Conservation (phyloP, 2,797 vertebrate species). For the Anabas testudineus region DNA sequence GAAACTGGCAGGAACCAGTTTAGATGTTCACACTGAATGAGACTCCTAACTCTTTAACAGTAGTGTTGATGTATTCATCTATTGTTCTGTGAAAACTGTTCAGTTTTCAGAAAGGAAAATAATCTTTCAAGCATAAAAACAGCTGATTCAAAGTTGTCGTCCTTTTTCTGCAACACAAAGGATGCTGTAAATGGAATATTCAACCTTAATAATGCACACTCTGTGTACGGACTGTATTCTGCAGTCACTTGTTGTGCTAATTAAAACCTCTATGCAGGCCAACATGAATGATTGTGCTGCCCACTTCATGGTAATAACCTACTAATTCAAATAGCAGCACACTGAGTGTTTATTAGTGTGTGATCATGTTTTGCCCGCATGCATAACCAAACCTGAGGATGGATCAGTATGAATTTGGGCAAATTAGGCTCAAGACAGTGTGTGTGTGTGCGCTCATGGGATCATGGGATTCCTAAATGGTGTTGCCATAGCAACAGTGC, state of each 20-base stretch:
- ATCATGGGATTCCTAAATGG: slow-evolving; percentile 61
- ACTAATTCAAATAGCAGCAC: slow-evolving; percentile 29
- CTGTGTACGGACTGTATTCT: not conserved
- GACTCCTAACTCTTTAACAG: too few species aligned
- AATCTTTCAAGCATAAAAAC: too few species aligned
- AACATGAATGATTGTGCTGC: not conserved
- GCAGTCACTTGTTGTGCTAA: too few species aligned
- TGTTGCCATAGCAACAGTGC: slow-evolving; percentile 77
- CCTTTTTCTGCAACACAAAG: not conserved
- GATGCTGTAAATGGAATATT: not conserved
- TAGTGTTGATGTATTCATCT: too few species aligned
- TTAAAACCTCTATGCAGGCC: not conserved
- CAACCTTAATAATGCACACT: not conserved
- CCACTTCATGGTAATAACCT: slow-evolving; percentile 24
- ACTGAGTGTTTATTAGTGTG: slow-evolving; percentile 33
- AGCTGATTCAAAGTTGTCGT: too few species aligned
- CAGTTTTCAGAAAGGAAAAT: too few species aligned
- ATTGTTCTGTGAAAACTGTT: too few species aligned
- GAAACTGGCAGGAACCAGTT: too few species aligned
- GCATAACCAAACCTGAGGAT: slow-evolving; percentile 21
- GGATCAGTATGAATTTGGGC: slow-evolving; percentile 46
- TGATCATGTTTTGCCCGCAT: slow-evolving; percentile 30
- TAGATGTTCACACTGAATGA: too few species aligned
- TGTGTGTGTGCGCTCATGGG: slow-evolving; percentile 30
- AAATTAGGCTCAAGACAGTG: slow-evolving; percentile 58